Percentiles rank a stretch among this genome's conserved stretches.
phyloP scores from a whole-genome alignment of 2,797 vertebrate genomes.

The Microctenopoma steveboyesi region DNA sequence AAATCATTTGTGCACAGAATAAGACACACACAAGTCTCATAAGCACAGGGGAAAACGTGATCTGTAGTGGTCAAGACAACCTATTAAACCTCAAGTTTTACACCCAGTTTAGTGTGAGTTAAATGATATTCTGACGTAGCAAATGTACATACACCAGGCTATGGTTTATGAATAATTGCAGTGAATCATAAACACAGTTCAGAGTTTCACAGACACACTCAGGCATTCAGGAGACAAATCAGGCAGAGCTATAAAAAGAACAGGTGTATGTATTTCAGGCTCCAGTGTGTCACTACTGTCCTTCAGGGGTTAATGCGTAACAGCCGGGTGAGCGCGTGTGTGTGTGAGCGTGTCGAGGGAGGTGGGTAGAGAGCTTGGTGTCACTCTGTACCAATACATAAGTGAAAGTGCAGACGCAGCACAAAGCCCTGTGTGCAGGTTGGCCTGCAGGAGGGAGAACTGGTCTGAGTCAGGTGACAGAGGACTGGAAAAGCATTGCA shows the following conservation, averaged over 20 bases:
- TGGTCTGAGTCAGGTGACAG: constrained; percentile 50
- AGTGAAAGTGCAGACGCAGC: constrained; percentile 65
- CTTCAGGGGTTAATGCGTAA: constrained; percentile 66
- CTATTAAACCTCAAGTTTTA: not conserved
- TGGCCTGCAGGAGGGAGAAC: constrained; percentile 50
- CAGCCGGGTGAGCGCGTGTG: not conserved
- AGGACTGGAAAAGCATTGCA: constrained; percentile 25
- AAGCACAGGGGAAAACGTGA: no score
- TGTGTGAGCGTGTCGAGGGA: constrained; percentile 1
- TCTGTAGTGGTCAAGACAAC: no score
- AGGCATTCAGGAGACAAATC: constrained; percentile 17
- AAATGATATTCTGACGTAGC: not conserved
- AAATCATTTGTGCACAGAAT: not conserved
- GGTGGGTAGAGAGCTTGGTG: constrained; percentile 8
- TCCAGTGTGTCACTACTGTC: constrained; percentile 25
- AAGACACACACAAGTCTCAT: not conserved
- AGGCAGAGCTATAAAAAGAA: constrained; percentile 54
- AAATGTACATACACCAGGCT: not conserved
- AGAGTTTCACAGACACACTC: constrained; percentile 22
- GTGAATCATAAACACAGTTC: constrained; percentile 15
- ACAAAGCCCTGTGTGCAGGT: constrained; percentile 65
- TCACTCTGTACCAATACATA: constrained; percentile 70
- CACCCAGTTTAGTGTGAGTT: not conserved
- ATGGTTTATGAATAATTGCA: constrained; percentile 3
- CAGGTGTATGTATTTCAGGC: constrained; percentile 32